A percentile compares a stretch with the other conserved stretches of the same genome.
phyloP scores from a whole-genome alignment of 2,888 invertebrate genomes.

The Drosophila hamatofila region DNA sequence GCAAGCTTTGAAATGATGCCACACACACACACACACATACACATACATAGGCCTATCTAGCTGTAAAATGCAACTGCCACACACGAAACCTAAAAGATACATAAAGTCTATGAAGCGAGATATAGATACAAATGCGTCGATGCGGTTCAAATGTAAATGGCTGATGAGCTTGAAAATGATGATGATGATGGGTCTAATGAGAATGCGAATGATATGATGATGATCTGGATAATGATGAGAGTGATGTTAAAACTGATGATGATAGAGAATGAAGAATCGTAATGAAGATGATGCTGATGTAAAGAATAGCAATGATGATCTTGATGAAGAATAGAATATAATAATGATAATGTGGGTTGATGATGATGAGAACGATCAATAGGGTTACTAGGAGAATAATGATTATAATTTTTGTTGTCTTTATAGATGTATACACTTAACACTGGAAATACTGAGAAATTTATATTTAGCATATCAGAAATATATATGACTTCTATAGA shows the following conservation, averaged over 20 bases:
- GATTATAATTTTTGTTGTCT: not conserved
- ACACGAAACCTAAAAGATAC: constrained; percentile 46
- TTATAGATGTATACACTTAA: no score
- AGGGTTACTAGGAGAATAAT: constrained; percentile 6
- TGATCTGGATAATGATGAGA: no score
- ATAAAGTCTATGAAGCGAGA: not conserved
- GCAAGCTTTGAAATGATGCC: constrained; percentile 53
- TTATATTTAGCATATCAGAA: no score
- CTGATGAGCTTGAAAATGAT: not conserved
- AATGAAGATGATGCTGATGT: no score
- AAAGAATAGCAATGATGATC: no score
- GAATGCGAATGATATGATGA: not conserved
- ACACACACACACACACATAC: constrained; percentile 5
- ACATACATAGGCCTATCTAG: constrained; percentile 27
- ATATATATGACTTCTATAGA: not conserved
- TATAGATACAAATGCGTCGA: constrained; percentile 18
- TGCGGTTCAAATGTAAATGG: constrained; percentile 15
- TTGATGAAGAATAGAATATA: no score
- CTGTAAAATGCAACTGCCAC: constrained; percentile 78
- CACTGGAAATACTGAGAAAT: no score
- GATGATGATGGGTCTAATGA: not conserved
- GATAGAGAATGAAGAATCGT: no score
- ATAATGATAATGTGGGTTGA: no score
- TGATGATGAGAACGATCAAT: no score
- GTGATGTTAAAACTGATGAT: no score